A percentile compares a stretch with the other conserved stretches of the same genome.
These are phyloP conservation scores for Valencia hispanica DNA, from an alignment of 2,797 vertebrate genomes.

Conservation along the genomic window DNA sequence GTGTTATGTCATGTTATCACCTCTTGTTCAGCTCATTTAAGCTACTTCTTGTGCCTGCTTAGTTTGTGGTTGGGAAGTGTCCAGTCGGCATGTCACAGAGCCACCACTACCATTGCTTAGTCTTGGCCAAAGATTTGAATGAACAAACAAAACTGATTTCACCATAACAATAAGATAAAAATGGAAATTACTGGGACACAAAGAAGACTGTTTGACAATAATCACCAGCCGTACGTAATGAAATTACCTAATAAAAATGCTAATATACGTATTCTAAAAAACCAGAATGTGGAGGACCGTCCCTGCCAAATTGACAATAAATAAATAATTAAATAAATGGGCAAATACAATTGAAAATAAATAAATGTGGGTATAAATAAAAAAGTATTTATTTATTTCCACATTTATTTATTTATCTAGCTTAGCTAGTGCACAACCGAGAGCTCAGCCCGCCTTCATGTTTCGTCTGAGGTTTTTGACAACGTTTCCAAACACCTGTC, in stretches of 20 bases:
- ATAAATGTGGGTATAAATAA: no score
- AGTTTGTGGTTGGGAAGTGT: not conserved
- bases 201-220: not conserved
- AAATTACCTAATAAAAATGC: not conserved
- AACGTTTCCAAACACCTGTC: no score
- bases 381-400: no score
- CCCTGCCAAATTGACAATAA: no score
- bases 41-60: not conserved
- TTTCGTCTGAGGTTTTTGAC: no score
- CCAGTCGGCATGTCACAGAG: not conserved
- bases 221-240: not conserved
- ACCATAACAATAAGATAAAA: not conserved
- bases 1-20: not conserved
- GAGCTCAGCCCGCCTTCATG: no score
- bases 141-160: not conserved
- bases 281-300: not conserved
- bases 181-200: not conserved
- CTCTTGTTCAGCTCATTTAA: not conserved
- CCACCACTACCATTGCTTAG: not conserved
- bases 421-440: no score
- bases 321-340: no score
- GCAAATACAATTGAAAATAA: no score
- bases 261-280: not conserved
- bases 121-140: not conserved
- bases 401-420: no score